A percentile compares a stretch with the other conserved stretches of the same genome.
phyloP scores from a whole-genome alignment of 2,113 vertebrate genomes.

The Lanius collurio region DNA sequence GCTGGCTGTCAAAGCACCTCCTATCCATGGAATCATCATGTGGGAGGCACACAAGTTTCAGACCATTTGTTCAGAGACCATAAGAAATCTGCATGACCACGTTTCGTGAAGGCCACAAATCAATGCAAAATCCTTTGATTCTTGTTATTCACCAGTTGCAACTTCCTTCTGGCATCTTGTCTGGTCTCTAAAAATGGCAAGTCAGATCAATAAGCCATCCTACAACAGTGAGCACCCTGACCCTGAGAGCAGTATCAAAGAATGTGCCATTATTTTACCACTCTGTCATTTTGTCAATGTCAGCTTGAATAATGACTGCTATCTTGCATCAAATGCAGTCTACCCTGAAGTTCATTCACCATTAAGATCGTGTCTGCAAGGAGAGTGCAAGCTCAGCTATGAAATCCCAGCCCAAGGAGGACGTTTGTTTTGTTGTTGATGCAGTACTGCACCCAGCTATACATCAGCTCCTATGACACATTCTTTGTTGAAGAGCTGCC shows the following conservation, averaged over 20 bases:
- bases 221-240: slow-evolving; percentile 40
- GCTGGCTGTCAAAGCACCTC: not conserved
- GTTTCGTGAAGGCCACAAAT: not conserved
- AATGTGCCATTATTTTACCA: slow-evolving; percentile 47
- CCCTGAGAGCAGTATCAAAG: slow-evolving; percentile 60
- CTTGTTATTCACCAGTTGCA: slow-evolving; percentile 5
- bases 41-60: not conserved
- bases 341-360: slow-evolving; percentile 61
- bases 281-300: slow-evolving; percentile 65
- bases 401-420: slow-evolving; percentile 30
- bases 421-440: slow-evolving; percentile 24
- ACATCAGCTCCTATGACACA: not conserved
- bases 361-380: slow-evolving; percentile 9
- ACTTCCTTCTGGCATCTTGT: slow-evolving; percentile 41
- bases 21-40: not conserved
- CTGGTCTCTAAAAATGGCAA: slow-evolving; percentile 50
- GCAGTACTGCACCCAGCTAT: not conserved
- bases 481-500: not conserved
- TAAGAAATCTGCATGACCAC: not conserved
- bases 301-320: slow-evolving; percentile 63
- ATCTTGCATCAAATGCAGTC: slow-evolving; percentile 65
- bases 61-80: not conserved
- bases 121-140: slow-evolving; percentile 28
- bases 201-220: not conserved
- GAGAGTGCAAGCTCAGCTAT: slow-evolving; percentile 60